Base-by-base conservation (phyloP, 2,797 vertebrate species). In the Syngnathus acus region DNA sequence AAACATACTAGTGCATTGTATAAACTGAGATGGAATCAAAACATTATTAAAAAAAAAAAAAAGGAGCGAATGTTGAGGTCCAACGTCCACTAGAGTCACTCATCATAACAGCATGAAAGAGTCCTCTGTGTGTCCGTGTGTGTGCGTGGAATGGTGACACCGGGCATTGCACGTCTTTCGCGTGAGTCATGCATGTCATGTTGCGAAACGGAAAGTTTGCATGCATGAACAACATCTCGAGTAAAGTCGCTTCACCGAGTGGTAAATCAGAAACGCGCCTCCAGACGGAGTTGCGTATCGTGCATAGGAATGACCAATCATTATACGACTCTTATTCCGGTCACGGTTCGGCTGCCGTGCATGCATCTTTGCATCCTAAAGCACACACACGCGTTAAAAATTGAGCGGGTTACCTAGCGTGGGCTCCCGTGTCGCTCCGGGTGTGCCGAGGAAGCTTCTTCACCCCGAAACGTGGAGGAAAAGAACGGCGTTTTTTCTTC, bases 121-220 rank as follows among this genome's bases (percentile, higher is more conserved):
- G 64, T 72, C 83, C 80, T 78, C 73, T 84, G 68, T 86, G 69
- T 48, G 68, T 66, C 70, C 75, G 81, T 7, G 60, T 47, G 42
- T 26, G 60, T 62, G 60, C 43, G 21, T 23, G 60, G 43, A 45
- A 62, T 45, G 11, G 60, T 62, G 60, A 62, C 60, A 62, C 42
- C 21, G 19, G 40, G 40, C 60, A 62, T 45, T 66, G 81, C 76
- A 72, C 76, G 78, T 84, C 74, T 78, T 71, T 68, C 72, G 80
- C 81, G 83, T 85, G 85, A 87, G 39, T 89, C 86, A 90, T 63
- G 75, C 86, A 90, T 63, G 75, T 63, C 68, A 83, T 66, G 75
- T 87, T 87, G 82, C 85, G 80, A 86, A 85, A 89, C 64, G 58
- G 70, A 57, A 57, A 45, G 65, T 84, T 84, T 65, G 66, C 53